Conservation (phyloP, 2,113 vertebrate species). For the Pseudopipra pipra region DNA sequence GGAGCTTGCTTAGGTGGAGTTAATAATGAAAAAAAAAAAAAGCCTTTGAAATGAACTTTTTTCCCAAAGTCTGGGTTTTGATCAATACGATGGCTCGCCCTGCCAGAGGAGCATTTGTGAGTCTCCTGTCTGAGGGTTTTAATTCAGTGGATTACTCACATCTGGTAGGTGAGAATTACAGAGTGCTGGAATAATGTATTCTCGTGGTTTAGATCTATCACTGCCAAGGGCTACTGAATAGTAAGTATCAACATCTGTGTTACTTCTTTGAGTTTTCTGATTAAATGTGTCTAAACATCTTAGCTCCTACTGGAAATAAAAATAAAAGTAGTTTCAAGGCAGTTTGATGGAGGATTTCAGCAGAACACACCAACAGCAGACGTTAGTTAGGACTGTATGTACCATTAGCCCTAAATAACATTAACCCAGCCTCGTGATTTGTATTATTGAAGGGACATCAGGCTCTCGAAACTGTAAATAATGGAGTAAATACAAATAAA, state of each 20-base stretch:
- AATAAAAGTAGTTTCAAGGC: constrained; percentile 65
- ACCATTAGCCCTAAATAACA: constrained; percentile 71
- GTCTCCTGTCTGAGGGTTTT: constrained; percentile 63
- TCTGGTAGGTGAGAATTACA: constrained; percentile 81
- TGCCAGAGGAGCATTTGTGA: constrained; percentile 51
- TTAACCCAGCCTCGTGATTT: constrained; percentile 57
- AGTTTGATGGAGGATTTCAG: constrained; percentile 57
- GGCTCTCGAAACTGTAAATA: constrained; percentile 73
- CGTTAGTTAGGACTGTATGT: constrained; percentile 59
- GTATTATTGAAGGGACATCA: constrained; percentile 72
- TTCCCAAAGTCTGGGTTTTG: constrained; percentile 4
- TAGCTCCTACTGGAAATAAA: constrained; percentile 69
- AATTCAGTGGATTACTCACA: constrained; percentile 78
- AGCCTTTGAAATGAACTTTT: constrained; percentile 41
- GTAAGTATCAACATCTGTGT: constrained; percentile 81
- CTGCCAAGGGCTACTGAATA: constrained; percentile 82
- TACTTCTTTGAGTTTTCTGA: constrained; percentile 75
- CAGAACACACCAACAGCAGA: constrained; percentile 52
- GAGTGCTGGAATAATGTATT: constrained; percentile 75
- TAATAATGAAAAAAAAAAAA: constrained; percentile 33
- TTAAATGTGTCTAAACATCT: constrained; percentile 79
- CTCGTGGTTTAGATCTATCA: constrained; percentile 76
- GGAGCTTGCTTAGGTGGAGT: neutral
- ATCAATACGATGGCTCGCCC: constrained; percentile 7
- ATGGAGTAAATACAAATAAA: constrained; percentile 81